Evolutionary conservation across 2,797 vertebrate genomes (phyloP).

Genomic region (Thamnophis elegans): DNA sequence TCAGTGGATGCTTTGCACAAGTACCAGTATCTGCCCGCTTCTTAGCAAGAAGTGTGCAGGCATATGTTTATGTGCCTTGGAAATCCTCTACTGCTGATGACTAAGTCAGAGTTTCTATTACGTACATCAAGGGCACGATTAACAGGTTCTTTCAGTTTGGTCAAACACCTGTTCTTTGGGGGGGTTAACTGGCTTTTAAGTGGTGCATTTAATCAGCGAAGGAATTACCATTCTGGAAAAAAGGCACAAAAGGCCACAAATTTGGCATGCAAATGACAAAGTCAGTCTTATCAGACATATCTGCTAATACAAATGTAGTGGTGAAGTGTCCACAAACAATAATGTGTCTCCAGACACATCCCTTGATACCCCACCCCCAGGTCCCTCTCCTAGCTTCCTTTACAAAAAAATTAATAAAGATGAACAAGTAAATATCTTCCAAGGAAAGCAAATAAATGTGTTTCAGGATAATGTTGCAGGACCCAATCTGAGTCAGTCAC

Average conservation of each 20-base stretch:
- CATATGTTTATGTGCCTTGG: constrained; percentile 30
- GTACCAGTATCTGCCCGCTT: constrained; percentile 60
- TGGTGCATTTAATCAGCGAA: not conserved
- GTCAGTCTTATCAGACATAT: not conserved
- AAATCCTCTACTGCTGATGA: constrained; percentile 66
- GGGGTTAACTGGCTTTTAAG: not conserved
- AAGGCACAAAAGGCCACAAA: not conserved
- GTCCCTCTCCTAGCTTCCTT: not conserved
- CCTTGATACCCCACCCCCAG: not conserved
- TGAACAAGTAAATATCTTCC: not conserved
- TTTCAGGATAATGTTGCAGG: not conserved
- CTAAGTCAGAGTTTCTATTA: constrained; percentile 70
- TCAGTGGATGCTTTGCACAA: constrained; percentile 69
- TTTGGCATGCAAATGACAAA: not conserved
- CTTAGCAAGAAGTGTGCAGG: constrained; percentile 19
- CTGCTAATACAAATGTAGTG: not conserved
- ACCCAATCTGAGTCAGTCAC: not conserved
- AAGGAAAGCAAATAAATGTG: not conserved
- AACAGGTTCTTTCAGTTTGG: constrained; percentile 33
- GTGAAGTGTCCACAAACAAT: not conserved
- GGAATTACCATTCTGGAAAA: not conserved
- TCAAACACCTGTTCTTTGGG: constrained; percentile 5
- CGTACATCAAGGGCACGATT: constrained; percentile 15
- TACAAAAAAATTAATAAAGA: not conserved
- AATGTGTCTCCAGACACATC: not conserved